Evolutionary conservation across 2,797 vertebrate genomes (phyloP).

Genomic region (Dipus sagitta): DNA sequence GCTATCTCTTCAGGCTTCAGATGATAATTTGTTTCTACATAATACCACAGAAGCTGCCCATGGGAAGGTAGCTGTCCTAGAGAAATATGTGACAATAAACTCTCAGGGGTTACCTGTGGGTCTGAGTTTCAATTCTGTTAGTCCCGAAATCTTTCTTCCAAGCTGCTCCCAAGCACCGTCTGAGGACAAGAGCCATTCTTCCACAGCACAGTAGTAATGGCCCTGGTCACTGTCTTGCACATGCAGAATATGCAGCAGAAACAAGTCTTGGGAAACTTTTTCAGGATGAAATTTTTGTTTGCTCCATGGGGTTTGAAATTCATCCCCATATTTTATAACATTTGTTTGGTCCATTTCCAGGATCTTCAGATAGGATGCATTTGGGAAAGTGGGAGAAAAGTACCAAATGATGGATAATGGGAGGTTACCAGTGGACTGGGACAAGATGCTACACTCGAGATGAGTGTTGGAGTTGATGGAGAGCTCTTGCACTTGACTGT

Average conservation of each 20-base stretch:
- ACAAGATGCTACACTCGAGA: constrained; percentile 87
- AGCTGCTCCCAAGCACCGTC: constrained; percentile 86
- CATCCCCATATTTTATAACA: constrained; percentile 76
- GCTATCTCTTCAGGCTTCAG: no score
- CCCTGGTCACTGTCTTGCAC: constrained; percentile 85
- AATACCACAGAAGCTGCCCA: background rate
- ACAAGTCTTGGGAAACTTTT: constrained; percentile 82
- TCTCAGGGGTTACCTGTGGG: constrained; percentile 85
- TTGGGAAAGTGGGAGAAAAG: constrained; percentile 63
- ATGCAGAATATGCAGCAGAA: constrained; percentile 89
- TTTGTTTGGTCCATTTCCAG: constrained; percentile 83
- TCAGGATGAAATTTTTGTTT: constrained; percentile 83
- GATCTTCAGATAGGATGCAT: constrained; percentile 63
- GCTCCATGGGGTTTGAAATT: constrained; percentile 70
- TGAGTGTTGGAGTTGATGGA: constrained; percentile 79
- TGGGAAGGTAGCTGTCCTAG: background rate
- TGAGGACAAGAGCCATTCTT: constrained; percentile 89
- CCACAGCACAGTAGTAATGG: constrained; percentile 89
- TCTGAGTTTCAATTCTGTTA: constrained; percentile 84
- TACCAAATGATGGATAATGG: constrained; percentile 90
- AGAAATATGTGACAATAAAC: background rate
- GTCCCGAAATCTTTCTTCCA: constrained; percentile 86
- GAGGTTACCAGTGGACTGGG: constrained; percentile 77
- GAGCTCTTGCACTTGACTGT: constrained; percentile 71
- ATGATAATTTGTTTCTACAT: background rate